Evolutionary conservation across 2,113 vertebrate species (phyloP).

Genomic region (Channa argus): DNA sequence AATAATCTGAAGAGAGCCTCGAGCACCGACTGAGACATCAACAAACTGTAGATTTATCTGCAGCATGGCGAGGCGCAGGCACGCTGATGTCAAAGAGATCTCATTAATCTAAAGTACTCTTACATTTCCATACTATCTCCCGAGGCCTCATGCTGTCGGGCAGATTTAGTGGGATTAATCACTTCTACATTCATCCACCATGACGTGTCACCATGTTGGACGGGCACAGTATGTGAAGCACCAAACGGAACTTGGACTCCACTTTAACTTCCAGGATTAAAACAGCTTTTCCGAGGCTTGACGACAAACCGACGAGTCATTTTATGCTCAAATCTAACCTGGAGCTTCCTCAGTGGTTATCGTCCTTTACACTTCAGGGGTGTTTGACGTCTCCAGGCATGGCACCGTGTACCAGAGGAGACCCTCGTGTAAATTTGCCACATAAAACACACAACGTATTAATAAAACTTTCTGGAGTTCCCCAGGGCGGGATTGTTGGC

Average conservation of each 20-base stretch:
- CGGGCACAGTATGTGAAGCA: not conserved
- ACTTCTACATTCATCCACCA: slow-evolving; percentile 14
- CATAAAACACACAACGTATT: too few species aligned
- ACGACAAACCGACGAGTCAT: not conserved
- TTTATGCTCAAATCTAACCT: not conserved
- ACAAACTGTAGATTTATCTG: slow-evolving; percentile 35
- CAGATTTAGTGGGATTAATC: slow-evolving; percentile 51
- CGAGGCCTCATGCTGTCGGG: slow-evolving; percentile 6
- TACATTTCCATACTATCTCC: slow-evolving; percentile 38
- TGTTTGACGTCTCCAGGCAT: not conserved
- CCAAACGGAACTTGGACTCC: not conserved
- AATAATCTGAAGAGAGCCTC: not conserved
- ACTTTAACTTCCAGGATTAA: slow-evolving; percentile 23
- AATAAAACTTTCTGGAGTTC: too few species aligned
- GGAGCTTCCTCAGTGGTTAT: not conserved
- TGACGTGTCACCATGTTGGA: slow-evolving; percentile 30
- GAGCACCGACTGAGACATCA: slow-evolving; percentile 39
- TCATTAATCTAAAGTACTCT: slow-evolving; percentile 23
- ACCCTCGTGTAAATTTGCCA: too few species aligned
- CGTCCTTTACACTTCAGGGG: not conserved
- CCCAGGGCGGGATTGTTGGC: too few species aligned
- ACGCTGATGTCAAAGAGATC: slow-evolving; percentile 13
- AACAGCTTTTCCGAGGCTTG: slow-evolving; percentile 11
- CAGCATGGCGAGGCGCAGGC: slow-evolving; percentile 20
- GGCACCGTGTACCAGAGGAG: too few species aligned